Base-by-base conservation (phyloP, 2,888 invertebrate species). In the Nemapogon koenigi region DNA sequence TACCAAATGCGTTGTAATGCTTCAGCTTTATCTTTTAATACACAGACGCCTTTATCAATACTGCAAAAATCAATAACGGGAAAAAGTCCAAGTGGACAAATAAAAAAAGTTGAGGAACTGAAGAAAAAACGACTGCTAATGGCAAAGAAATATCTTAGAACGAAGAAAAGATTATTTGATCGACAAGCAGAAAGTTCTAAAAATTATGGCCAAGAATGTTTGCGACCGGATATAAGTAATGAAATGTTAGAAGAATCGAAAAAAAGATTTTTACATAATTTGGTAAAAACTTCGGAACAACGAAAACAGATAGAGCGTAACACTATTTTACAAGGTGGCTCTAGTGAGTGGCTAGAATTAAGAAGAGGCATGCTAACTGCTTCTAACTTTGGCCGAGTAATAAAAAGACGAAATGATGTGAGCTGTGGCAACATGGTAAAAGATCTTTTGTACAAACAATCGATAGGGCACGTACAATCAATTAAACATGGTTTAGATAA, bases 1-100 rank as follows among this genome's bases (percentile, higher is more conserved):
- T 64, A 59, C 40, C 45, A 53, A 47, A 48, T 43, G 7, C 46
- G 60, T 35, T 56, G 51, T 31, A 41, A 48, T 6, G 53, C 53
- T 11, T 53, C 62, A 4, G 53, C 48, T 6, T 39, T 60, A 10
- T 49, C 50, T 10, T 57, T 51, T 40, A 59, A 59, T 18, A 40
- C 19, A 0, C 30, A 46, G 40, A 17, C 33, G 11, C 38, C 41
- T 15, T 7, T 47, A 13, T 44, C 40, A n/a, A 26, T 33, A 0
- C 6, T 49, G 1, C 43, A 47, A 35, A 49, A 43, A 43, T 28
- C 37, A 14, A 29, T 45, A 30, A 26, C 29, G 17, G 32, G 29
- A 11, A 39, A 40, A 18, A 39, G 36, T 33, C 42, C 43, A 14
- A 37, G 26, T 32, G 40, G 32, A n/a, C 33, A 36, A 27, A 22